These are phyloP conservation scores for Sinhomidia bicolor DNA, from an alignment of 2,888 invertebrate genomes.

Conservation along the genomic window DNA sequence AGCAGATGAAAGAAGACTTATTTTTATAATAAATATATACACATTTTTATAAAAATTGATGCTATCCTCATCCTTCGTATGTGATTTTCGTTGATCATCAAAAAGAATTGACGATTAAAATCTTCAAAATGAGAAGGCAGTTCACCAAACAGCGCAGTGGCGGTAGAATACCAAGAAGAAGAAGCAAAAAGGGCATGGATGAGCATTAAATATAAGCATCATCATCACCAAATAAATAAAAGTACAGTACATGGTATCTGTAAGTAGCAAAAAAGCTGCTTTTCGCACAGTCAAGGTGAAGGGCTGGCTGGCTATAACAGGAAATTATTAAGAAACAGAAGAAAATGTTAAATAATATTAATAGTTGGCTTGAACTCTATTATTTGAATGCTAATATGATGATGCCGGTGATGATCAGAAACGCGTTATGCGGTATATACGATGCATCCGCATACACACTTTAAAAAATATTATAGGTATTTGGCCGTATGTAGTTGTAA, in stretches of 20 bases:
- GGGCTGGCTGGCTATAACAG: constrained; percentile 62
- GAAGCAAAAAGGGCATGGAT: neutral
- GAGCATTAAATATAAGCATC: neutral
- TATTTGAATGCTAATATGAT: constrained; percentile 63
- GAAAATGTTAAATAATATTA: constrained; percentile 71
- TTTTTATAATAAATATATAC: constrained; percentile 4
- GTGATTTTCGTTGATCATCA: constrained; percentile 27
- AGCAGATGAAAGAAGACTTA: constrained; percentile 5
- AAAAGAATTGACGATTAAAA: constrained; percentile 50
- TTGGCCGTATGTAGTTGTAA: constrained; percentile 6
- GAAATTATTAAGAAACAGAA: constrained; percentile 63
- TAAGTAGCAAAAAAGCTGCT: neutral
- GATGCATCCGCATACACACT: neutral
- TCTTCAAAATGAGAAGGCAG: constrained; percentile 8
- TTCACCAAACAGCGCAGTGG: neutral
- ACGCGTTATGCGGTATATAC: constrained; percentile 33
- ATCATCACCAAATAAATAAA: neutral
- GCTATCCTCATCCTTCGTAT: neutral
- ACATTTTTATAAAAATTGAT: no score
- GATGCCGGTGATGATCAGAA: constrained; percentile 10
- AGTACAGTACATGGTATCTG: neutral
- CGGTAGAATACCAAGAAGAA: no score
- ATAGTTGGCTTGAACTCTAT: constrained; percentile 63
- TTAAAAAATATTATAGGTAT: neutral
- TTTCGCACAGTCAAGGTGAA: constrained; percentile 67